phyloP scores from a whole-genome alignment of 2,113 vertebrate species.

The Tylochromis polylepis region DNA sequence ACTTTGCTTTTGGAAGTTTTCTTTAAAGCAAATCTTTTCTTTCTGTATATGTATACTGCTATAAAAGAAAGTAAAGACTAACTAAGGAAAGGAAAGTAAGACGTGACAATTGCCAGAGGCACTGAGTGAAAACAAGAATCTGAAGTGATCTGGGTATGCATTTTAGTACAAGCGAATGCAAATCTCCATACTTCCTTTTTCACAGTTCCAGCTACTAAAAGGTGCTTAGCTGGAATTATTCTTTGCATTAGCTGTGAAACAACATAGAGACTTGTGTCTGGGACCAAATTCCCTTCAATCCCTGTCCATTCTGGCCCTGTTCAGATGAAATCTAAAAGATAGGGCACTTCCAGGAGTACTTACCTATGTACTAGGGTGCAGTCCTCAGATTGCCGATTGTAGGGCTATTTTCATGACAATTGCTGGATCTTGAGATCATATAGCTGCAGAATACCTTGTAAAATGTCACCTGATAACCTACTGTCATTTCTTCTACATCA shows the following conservation, averaged over 20 bases:
- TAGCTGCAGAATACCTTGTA: background rate
- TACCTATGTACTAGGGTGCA: background rate
- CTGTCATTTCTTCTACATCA: background rate
- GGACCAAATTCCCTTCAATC: conserved; percentile 16
- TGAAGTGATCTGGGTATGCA: background rate
- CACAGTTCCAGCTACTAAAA: background rate
- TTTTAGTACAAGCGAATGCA: background rate
- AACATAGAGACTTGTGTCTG: background rate
- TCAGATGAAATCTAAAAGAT: background rate
- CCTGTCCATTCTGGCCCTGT: background rate
- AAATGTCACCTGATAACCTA: background rate
- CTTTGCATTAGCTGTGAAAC: background rate
- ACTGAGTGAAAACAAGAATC: background rate
- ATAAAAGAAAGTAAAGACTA: too few relatives aligned
- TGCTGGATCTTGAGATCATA: background rate
- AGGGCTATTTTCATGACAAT: background rate
- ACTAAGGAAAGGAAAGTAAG: background rate
- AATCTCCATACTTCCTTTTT: background rate
- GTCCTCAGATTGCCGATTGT: background rate
- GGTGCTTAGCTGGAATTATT: conserved; percentile 3
- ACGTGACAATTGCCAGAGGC: background rate
- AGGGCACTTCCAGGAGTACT: background rate
- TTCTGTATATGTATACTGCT: background rate
- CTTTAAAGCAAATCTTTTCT: background rate
- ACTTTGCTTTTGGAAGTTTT: background rate